Evolutionary conservation across 2,113 vertebrate species (phyloP), one percentile per base, ranked within the genome.

Genomic region (Muscicapa adusta): DNA sequence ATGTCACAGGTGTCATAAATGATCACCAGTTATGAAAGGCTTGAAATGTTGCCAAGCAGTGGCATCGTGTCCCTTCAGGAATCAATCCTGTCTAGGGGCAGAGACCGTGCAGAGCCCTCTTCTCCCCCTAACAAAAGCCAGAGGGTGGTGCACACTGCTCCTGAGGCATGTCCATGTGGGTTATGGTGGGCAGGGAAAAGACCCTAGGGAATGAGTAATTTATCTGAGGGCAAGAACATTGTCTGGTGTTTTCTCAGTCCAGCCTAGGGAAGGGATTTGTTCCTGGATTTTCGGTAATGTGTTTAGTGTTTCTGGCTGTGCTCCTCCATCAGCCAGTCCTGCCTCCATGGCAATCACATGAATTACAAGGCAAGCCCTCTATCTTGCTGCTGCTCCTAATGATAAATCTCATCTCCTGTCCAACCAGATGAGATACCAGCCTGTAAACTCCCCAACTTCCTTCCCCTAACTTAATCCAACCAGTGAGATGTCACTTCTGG

Each of bases 241-340:
- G 1, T 12, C 33, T 77, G 70, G 25, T 6, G 1, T 72, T 76
- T 77, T 43, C 58, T 68, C 54, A 86, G 58, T 42, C 58, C 40
- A 65, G 22, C 57, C 34, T 67, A 33, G 45, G 73, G 42, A 83
- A 86, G 7, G 22, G 47, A 60, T 38, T 45, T 5, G 1, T 34
- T 75, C 22, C 48, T 53, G 71, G 48, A 79, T 31, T 40, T 60
- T 0, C 12, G 13, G 28, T 34, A 88, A 54, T 0, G 0, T 0
- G 0, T 54, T 84, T 42, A 29, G 16, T 72, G n/a, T 38, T 91
- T 77, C 57, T 81, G 62, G 31, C 45, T 63, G 43, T 2, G 3
- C 18, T 63, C 9, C 12, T 43, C 1, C 1, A n/a, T 65, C 10
- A 4, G 42, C 14, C 86, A 70, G 29, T 42, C 68, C 48, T 36